These are phyloP conservation scores for Apodemia zela DNA, from an alignment of 2,888 invertebrate species.

Conservation along the genomic window DNA sequence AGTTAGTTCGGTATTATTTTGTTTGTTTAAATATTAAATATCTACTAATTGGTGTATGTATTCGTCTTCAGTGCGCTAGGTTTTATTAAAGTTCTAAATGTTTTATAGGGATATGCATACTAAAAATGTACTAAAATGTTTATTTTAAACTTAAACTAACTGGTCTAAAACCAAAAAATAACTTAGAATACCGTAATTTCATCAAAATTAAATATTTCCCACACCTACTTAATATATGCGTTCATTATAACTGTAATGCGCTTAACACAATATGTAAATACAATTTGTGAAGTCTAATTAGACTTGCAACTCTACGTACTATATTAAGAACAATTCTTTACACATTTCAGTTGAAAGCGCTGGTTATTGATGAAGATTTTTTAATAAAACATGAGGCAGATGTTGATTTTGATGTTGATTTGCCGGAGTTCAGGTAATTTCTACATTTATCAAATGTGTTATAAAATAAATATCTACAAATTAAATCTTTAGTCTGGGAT, in stretches of 20 bases:
- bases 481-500: too few relatives aligned
- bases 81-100: too few relatives aligned
- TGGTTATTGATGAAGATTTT: slow-evolving; percentile 88
- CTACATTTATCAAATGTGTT: neutral
- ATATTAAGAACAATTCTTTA: neutral
- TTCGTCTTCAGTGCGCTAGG: too few relatives aligned
- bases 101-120: too few relatives aligned
- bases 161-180: neutral
- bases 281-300: too few relatives aligned
- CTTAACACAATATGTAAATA: neutral
- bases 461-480: neutral
- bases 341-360: slow-evolving; percentile 90
- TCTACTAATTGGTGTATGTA: neutral
- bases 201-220: slow-evolving; percentile 2
- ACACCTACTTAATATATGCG: neutral
- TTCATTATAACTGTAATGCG: neutral
- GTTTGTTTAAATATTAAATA: neutral
- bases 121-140: neutral
- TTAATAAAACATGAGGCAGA: slow-evolving; percentile 87
- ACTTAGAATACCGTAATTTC: slow-evolving; percentile 13
- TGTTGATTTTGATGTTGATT: slow-evolving; percentile 94
- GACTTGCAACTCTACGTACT: neutral
- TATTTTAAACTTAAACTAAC: neutral
- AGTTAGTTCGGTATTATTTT: neutral
- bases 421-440: slow-evolving; percentile 93